Evolutionary conservation across 2,797 vertebrate genomes (phyloP), one percentile per base, ranked within the genome.

Genomic region (Channallabes apus): DNA sequence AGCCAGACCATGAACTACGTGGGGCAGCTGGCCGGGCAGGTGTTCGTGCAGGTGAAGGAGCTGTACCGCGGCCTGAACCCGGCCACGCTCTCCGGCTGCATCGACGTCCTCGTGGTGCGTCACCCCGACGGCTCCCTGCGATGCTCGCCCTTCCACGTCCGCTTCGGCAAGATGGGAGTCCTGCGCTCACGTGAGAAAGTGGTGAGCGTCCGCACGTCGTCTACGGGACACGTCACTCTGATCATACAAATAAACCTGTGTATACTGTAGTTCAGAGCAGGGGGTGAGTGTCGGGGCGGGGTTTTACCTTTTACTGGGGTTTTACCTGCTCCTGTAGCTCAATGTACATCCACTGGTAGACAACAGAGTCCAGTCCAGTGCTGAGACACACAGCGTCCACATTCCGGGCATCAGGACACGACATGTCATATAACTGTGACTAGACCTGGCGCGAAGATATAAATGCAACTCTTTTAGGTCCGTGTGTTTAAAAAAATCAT

Each of bases 1-100:
- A 83, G 90, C 64, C 97, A 98, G 94, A 99, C 97, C 92, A 99
- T 99, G 98, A 99, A 99, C 93, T 99, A 97, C 94, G 97, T 99
- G 78, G 98, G 98, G 82, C 98, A 99, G 94, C 88, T 99, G 92
- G 98, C 98, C 0, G 98, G 98, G 64, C 97, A 99, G 93, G 97
- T 99, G 85, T 97, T 99, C 24, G 97, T 99, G 77, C 98, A 98
- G 51, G 98, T 99, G 91, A 99, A 99, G 91, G 98, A 99, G 88
- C 94, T 99, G 71, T 99, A 99, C 91, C 96, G 96, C 86, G 98
- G 98, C 35, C 92, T 99, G 83, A 99, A 99, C 86, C 98, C 98
- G 0, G 98, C 98, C 88, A 99, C 98, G 0, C 90, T 99, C 1
- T 99, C 98, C 0, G 98, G 98, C 79, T 98, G 97, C 89, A 99